Evolutionary conservation across 2,888 invertebrate species (phyloP).

Genomic region (Lycophotia porphyrea): DNA sequence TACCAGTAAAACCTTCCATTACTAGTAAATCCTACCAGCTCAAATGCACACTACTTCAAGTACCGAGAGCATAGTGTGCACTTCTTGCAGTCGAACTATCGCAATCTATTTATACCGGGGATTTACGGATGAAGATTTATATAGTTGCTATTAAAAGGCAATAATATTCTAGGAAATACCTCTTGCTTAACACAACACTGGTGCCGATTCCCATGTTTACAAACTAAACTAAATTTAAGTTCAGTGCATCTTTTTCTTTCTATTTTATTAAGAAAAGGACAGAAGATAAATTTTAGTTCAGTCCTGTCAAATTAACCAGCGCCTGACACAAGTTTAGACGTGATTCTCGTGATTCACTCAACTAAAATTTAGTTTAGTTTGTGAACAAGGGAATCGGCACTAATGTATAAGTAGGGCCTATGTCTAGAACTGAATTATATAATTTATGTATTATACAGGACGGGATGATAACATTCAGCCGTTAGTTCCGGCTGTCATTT

Average conservation of each 20-base stretch:
- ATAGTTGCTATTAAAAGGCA: not conserved
- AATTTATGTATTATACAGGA: not conserved
- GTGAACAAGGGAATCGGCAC: too few relatives aligned
- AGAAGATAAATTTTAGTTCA: too few relatives aligned
- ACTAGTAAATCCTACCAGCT: slow-evolving; percentile 5
- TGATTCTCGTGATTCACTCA: too few relatives aligned
- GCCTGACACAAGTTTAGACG: too few relatives aligned
- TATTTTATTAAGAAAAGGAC: too few relatives aligned
- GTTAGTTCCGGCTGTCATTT: too few relatives aligned
- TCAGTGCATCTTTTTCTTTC: too few relatives aligned
- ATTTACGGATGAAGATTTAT: not conserved
- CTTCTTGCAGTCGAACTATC: not conserved
- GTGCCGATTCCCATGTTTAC: too few relatives aligned
- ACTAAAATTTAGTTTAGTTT: too few relatives aligned
- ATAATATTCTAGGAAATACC: not conserved
- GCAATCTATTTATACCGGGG: not conserved
- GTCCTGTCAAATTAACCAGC: too few relatives aligned
- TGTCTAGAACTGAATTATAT: not conserved
- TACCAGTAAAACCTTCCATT: slow-evolving; percentile 21
- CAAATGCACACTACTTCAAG: slow-evolving; percentile 3
- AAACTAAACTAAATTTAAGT: too few relatives aligned
- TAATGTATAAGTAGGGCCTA: not conserved
- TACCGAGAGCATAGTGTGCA: not conserved
- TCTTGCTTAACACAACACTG: not conserved
- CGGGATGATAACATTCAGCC: too few relatives aligned